A percentile compares a stretch with the other conserved stretches of the same genome.
phyloP scores from a whole-genome alignment of 1,140 invertebrate genomes.

The Streblospio benedicti region DNA sequence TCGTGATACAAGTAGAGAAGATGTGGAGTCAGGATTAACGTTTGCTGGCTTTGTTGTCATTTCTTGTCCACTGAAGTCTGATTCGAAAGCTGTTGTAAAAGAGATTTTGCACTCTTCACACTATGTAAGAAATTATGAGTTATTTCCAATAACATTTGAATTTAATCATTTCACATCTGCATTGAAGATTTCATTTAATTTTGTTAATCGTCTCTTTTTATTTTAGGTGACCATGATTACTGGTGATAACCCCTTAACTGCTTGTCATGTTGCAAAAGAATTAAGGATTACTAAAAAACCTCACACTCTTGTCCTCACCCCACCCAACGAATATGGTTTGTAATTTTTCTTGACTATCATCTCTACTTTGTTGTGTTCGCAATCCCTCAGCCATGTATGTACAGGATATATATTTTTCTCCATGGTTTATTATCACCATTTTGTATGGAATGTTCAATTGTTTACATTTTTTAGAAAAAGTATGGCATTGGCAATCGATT shows the following conservation, averaged over 20 bases:
- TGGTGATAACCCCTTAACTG: conserved; percentile 96
- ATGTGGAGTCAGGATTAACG: conserved; percentile 74
- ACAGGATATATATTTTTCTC: no score
- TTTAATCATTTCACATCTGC: not conserved
- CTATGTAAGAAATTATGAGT: conserved; percentile 51
- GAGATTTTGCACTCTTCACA: conserved; percentile 89
- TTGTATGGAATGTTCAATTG: no score
- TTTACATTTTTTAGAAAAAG: no score
- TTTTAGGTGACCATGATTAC: conserved; percentile 93
- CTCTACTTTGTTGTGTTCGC: no score
- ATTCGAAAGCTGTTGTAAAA: conserved; percentile 85
- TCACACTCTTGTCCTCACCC: conserved; percentile 62
- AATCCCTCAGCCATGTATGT: no score
- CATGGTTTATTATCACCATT: no score
- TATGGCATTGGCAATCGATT: conserved; percentile 76
- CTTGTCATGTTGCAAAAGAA: conserved; percentile 95
- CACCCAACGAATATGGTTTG: conserved; percentile 30
- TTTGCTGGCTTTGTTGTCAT: conserved; percentile 99
- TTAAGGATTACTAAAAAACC: conserved; percentile 74
- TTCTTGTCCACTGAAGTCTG: conserved; percentile 91
- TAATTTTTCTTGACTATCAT: no score
- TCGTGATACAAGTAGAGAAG: conserved; percentile 71
- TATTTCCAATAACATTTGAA: not conserved
- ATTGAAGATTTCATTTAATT: not conserved
- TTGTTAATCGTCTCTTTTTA: not conserved